Percentiles rank a stretch among this genome's conserved stretches.
These are phyloP conservation scores for Ochropleura leucogaster DNA, from an alignment of 2,888 invertebrate genomes.

Conservation along the genomic window DNA sequence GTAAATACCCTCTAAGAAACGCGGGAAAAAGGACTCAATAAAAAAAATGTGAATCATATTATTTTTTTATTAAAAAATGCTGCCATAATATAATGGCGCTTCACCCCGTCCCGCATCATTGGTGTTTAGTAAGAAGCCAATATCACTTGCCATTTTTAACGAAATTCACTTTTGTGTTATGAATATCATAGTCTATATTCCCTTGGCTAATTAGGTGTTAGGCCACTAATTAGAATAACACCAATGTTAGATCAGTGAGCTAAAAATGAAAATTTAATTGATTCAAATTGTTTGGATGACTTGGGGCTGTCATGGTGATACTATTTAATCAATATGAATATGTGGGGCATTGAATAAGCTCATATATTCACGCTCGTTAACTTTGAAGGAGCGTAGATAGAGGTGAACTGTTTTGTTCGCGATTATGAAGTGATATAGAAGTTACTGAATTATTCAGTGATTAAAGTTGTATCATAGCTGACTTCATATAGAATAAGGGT, in stretches of 20 bases:
- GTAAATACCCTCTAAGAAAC: background rate
- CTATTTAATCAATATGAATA: constrained; percentile 32
- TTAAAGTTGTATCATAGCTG: constrained; percentile 24
- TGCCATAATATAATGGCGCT: constrained; percentile 36
- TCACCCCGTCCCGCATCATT: constrained; percentile 50
- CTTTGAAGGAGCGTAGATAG: background rate
- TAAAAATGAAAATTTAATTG: constrained; percentile 67
- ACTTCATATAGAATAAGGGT: constrained; percentile 37
- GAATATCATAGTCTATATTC: constrained; percentile 65
- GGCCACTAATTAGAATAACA: constrained; percentile 61
- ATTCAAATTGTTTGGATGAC: constrained; percentile 32
- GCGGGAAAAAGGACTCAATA: constrained; percentile 24
- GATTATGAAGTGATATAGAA: constrained; percentile 20
- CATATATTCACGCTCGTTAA: constrained; percentile 16
- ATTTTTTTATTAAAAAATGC: constrained; percentile 41
- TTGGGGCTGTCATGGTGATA: constrained; percentile 22
- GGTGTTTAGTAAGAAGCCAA: constrained; percentile 64
- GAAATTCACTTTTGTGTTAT: constrained; percentile 60
- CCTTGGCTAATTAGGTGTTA: constrained; percentile 65
- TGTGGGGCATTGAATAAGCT: constrained; percentile 3
- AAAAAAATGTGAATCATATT: constrained; percentile 32
- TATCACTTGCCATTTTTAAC: constrained; percentile 71
- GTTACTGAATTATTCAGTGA: constrained; percentile 27
- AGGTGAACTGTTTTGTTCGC: constrained; percentile 22
- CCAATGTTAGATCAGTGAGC: constrained; percentile 53